Evolutionary conservation across 2,797 vertebrate genomes (phyloP).

Genomic region (Rhincodon typus): DNA sequence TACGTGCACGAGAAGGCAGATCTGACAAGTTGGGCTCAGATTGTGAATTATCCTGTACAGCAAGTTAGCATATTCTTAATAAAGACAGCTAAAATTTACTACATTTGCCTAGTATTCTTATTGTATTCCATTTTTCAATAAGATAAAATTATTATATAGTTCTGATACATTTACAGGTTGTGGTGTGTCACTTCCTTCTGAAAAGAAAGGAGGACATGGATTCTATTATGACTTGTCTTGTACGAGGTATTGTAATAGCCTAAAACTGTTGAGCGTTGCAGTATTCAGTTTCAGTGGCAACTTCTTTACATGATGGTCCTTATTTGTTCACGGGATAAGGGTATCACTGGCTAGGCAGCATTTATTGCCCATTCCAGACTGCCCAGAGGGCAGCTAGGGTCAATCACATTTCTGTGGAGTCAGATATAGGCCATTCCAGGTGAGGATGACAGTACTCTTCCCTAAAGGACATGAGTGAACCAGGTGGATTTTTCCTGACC

Average conservation of each 20-base stretch:
- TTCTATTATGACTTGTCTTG: neutral
- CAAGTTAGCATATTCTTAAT: neutral
- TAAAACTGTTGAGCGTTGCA: neutral
- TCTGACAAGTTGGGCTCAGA: neutral
- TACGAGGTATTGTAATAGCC: neutral
- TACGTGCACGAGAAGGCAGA: neutral
- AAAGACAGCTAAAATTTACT: neutral
- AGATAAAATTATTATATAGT: neutral
- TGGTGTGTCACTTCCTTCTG: neutral
- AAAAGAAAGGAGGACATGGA: neutral
- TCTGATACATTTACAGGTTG: neutral
- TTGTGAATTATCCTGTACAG: neutral
- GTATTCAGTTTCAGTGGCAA: neutral
- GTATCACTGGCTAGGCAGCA: too few species aligned
- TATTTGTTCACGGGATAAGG: too few species aligned
- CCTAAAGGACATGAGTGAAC: too few species aligned
- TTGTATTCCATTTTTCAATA: neutral
- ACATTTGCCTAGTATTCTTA: neutral
- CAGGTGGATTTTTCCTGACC: too few species aligned
- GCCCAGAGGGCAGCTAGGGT: too few species aligned
- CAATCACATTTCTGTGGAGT: too few species aligned
- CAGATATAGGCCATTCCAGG: too few species aligned
- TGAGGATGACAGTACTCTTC: too few species aligned
- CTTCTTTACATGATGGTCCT: neutral
- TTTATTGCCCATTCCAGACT: too few species aligned